Percentiles rank a stretch among this genome's conserved stretches.
Conservation (phyloP, 1,140 invertebrate genomes). For the Patella vulgata region DNA sequence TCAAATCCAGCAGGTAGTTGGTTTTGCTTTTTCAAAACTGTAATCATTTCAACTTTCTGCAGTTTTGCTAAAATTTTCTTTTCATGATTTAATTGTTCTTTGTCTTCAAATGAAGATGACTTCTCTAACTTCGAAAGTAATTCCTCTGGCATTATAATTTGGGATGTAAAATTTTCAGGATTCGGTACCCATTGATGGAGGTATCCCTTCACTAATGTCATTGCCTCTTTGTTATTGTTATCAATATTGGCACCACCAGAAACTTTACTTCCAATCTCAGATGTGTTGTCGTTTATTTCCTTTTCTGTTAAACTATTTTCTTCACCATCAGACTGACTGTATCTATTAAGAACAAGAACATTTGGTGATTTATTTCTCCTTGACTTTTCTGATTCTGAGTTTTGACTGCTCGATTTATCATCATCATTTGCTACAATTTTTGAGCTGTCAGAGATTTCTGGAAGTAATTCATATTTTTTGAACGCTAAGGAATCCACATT, state of each 20-base stretch:
- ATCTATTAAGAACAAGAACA: no score
- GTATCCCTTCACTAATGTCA: slow-evolving; percentile 56
- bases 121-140: slow-evolving; percentile 40
- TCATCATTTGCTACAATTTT: no score
- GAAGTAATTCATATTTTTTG: slow-evolving; percentile 50
- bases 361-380: no score
- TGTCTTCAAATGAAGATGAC: slow-evolving; percentile 40
- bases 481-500: slow-evolving; percentile 10
- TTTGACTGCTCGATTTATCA: no score
- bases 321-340: no score
- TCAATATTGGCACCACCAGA: no score
- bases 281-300: slow-evolving; percentile 39
- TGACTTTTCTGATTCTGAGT: no score
- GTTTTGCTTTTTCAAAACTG: slow-evolving; percentile 69
- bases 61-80: slow-evolving; percentile 95
- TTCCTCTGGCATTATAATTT: slow-evolving; percentile 48
- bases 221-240: slow-evolving; percentile 39
- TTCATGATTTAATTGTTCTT: slow-evolving; percentile 93
- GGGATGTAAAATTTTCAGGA: slow-evolving; percentile 55
- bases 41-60: slow-evolving; percentile 91
- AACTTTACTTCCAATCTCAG: slow-evolving; percentile 30
- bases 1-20: slow-evolving; percentile 57
- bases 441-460: no score
- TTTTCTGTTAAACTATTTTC: no score
- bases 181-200: slow-evolving; percentile 58